A percentile compares a stretch with the other conserved stretches of the same genome.
Conservation (phyloP, 1,140 invertebrate species). For the Macrobrachium rosenbergii region DNA sequence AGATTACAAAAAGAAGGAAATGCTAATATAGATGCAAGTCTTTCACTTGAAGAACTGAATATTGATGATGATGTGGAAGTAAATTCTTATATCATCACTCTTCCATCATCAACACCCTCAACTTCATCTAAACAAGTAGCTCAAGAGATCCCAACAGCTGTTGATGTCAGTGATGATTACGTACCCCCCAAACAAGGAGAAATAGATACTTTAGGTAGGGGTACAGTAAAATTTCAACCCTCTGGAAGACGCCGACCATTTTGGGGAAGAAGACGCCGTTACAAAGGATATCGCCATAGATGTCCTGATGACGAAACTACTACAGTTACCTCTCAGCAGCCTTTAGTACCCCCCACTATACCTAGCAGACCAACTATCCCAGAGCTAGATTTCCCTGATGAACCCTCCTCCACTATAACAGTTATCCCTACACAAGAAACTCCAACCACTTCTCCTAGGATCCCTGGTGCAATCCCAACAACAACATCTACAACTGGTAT, state of each 20-base stretch:
- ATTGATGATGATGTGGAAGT: background rate
- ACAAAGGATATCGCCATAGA: background rate
- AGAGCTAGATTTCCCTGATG: conserved; percentile 14
- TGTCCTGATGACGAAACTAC: background rate
- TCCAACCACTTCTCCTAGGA: background rate
- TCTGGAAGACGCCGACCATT: background rate
- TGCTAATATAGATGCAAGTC: conserved; percentile 29
- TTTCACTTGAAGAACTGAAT: conserved; percentile 21
- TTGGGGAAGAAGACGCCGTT: background rate
- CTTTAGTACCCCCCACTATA: conserved; percentile 13
- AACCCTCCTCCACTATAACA: background rate
- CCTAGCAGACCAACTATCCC: conserved; percentile 13
- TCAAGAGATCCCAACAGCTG: background rate
- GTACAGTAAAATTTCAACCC: background rate
- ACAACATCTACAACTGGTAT: background rate
- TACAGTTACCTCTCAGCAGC: background rate
- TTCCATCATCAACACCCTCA: background rate
- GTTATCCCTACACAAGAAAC: background rate
- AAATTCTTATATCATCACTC: background rate
- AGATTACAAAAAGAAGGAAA: conserved; percentile 28
- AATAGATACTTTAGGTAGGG: background rate
- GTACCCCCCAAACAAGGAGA: background rate
- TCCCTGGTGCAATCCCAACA: conserved; percentile 31
- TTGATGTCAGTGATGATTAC: conserved; percentile 1
- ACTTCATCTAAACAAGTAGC: background rate